phyloP scores from a whole-genome alignment of 2,888 invertebrate genomes.

The Chloroclystis v-ata region DNA sequence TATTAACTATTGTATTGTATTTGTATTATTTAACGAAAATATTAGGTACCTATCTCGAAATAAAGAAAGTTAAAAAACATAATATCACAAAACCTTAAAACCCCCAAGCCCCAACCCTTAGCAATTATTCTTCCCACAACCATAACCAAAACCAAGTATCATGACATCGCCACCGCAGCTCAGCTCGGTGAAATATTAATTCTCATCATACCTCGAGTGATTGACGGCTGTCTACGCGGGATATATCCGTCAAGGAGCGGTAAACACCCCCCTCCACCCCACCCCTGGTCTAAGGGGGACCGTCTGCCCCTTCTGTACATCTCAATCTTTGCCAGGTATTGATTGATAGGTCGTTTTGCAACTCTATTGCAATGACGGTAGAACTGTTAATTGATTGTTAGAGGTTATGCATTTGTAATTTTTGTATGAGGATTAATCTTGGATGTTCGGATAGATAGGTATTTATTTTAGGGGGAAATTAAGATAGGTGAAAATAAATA shows the following conservation, averaged over 20 bases:
- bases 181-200: conserved; percentile 32
- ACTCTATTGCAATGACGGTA: conserved; percentile 13
- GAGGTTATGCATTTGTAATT: not conserved
- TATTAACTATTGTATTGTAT: no score
- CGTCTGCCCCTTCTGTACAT: conserved; percentile 58
- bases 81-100: no score
- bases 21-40: no score
- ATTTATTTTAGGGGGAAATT: not conserved
- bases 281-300: conserved; percentile 13
- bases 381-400: not conserved
- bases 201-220: conserved; percentile 70
- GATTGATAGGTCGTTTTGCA: conserved; percentile 62
- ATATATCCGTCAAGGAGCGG: conserved; percentile 72
- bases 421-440: not conserved
- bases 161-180: conserved; percentile 32
- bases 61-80: no score
- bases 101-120: no score
- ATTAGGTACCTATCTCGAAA: no score
- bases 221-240: conserved; percentile 74
- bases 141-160: conserved; percentile 29
- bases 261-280: conserved; percentile 33
- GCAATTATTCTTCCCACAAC: no score
- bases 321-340: conserved; percentile 75
- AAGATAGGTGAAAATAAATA: no score
- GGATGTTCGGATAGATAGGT: no score